A percentile compares a stretch with the other conserved stretches of the same genome.
phyloP scores from a whole-genome alignment of 1,140 invertebrate genomes.

The Sarcophaga bullata region DNA sequence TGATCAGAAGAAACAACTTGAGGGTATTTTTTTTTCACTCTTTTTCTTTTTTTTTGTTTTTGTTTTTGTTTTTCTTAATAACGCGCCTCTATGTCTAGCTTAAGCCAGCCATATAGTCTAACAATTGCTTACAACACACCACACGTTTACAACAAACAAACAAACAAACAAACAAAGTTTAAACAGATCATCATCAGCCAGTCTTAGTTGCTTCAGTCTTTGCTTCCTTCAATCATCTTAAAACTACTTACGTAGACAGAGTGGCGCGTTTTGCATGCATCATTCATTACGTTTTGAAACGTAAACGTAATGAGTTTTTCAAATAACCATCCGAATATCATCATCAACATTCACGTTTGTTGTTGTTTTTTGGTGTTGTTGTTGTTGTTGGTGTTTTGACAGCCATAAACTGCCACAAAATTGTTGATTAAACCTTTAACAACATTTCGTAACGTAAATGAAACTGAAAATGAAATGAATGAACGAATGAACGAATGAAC shows the following conservation, averaged over 20 bases:
- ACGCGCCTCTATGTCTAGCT: conserved; percentile 30
- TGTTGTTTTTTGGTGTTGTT: no score
- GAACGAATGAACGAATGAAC: no score
- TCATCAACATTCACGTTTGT: no score
- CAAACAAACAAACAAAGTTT: no score
- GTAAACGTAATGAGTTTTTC: conserved; percentile 4
- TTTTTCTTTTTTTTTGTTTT: no score
- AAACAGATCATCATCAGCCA: neutral
- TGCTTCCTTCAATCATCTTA: neutral
- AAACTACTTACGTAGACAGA: neutral
- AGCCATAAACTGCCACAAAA: neutral
- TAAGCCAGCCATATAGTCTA: neutral
- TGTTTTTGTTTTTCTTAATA: neutral
- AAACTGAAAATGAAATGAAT: no score
- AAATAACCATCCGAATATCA: neutral
- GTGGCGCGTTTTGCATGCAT: conserved; percentile 12
- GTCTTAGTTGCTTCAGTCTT: no score
- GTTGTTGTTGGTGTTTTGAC: neutral
- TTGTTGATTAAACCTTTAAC: neutral
- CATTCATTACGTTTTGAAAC: no score
- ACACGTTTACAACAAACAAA: neutral
- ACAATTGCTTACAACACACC: neutral
- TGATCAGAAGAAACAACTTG: neutral
- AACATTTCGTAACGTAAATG: no score
- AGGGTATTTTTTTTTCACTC: no score